Evolutionary conservation across 2,888 invertebrate genomes (phyloP).

Genomic region (Melinopterus prodromus): DNA sequence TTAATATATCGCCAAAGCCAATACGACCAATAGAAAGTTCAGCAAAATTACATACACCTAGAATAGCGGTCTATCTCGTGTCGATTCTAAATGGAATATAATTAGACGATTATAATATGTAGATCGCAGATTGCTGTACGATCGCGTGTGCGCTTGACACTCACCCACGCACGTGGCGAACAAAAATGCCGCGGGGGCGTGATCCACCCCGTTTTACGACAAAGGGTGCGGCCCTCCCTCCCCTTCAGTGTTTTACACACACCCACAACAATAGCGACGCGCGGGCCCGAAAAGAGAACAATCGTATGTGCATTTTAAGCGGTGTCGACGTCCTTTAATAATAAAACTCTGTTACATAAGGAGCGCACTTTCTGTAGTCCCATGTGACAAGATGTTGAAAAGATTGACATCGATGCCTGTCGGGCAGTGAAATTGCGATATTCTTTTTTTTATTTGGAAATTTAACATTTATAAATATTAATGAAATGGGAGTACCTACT

Average conservation of each 20-base stretch:
- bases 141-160: conserved; percentile 11
- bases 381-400: not conserved
- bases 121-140: not conserved
- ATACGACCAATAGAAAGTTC: not conserved
- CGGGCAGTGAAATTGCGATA: not conserved
- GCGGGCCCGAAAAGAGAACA: conserved; percentile 29
- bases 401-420: not conserved
- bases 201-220: conserved; percentile 32
- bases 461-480: not conserved
- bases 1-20: not conserved
- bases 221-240: conserved; percentile 36
- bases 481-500: conserved; percentile 4
- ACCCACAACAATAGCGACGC: conserved; percentile 26
- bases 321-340: not conserved
- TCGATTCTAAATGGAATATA: not conserved
- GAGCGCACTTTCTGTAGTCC: not conserved
- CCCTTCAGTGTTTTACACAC: conserved; percentile 34
- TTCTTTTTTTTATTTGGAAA: not conserved
- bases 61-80: not conserved
- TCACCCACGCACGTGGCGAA: not conserved
- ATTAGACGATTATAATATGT: not conserved
- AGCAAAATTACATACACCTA: not conserved
- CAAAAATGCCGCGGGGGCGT: conserved; percentile 35
- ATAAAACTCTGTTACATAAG: not conserved
- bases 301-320: conserved; percentile 32